phyloP scores from a whole-genome alignment of 2,797 vertebrate genomes.

The Rhabdophis nuchalis region DNA sequence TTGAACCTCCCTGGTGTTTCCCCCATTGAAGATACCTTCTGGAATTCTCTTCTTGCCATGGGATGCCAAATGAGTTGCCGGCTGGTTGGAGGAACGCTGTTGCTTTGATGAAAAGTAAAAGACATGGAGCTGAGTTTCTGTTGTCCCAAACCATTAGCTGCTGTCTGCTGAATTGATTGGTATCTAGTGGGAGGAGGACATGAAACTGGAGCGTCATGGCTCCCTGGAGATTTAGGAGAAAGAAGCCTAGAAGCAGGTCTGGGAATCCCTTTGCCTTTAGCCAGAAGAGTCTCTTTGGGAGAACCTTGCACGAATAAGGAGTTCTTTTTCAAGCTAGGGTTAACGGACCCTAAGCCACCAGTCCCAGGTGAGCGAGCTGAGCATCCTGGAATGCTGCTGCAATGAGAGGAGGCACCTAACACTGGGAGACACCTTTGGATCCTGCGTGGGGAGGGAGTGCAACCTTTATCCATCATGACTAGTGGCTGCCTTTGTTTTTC shows the following conservation, averaged over 20 bases:
- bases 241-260: constrained; percentile 3
- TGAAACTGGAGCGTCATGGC: neutral
- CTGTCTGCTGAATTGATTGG: neutral
- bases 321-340: constrained; percentile 47
- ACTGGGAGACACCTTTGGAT: constrained; percentile 8
- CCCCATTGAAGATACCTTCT: neutral
- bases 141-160: neutral
- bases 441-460: constrained; percentile 17
- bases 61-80: constrained; percentile 9
- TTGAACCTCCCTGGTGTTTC: neutral
- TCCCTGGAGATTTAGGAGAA: constrained; percentile 2
- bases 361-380: neutral
- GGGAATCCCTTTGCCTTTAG: neutral
- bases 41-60: constrained; percentile 29
- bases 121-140: constrained; percentile 65
- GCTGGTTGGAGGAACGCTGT: neutral
- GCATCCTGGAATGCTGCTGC: constrained; percentile 35
- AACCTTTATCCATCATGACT: constrained; percentile 45
- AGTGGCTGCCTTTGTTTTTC: neutral
- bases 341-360: constrained; percentile 9
- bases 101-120: constrained; percentile 54
- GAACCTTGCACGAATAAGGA: constrained; percentile 23
- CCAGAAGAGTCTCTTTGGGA: neutral
- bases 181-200: neutral
- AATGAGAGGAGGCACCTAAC: neutral